Evolutionary conservation across 2,113 vertebrate genomes (phyloP).

Genomic region (Gavialis gangeticus): DNA sequence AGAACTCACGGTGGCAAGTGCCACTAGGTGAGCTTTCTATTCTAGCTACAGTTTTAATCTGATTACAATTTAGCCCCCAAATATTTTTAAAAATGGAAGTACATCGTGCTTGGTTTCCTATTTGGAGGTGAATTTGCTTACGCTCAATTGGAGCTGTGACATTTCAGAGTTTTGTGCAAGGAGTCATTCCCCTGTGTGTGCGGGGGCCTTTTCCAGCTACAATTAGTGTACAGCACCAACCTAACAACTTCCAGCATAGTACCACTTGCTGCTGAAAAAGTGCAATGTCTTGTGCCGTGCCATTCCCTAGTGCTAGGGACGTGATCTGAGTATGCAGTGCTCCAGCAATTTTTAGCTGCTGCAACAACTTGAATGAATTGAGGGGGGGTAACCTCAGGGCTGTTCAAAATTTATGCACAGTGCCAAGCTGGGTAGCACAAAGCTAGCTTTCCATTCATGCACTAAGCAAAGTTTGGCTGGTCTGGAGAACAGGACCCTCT

Average conservation of each 20-base stretch:
- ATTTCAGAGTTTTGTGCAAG: not conserved
- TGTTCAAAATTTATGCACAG: conserved; percentile 52
- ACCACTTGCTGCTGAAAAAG: not conserved
- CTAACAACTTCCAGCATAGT: not conserved
- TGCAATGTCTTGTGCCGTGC: not conserved
- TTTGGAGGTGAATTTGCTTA: not conserved
- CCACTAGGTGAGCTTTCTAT: not conserved
- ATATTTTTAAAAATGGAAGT: not conserved
- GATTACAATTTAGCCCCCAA: not conserved
- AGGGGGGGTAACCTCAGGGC: conserved; percentile 36
- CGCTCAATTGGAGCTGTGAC: not conserved
- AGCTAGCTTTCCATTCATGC: conserved; percentile 33
- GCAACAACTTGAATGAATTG: conserved; percentile 62
- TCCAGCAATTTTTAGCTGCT: conserved; percentile 60
- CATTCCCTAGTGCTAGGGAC: accelerated
- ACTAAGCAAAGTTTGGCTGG: not conserved
- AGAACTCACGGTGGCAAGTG: not conserved
- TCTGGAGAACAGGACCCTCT: not conserved
- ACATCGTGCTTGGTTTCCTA: not conserved
- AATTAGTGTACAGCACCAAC: accelerated
- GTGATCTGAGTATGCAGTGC: not conserved
- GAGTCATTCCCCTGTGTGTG: accelerated
- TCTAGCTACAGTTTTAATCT: not conserved
- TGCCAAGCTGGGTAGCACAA: conserved; percentile 44
- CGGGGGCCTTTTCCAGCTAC: not conserved